Evolutionary conservation across 2,797 vertebrate species (phyloP).

Genomic region (Pelobates cultripes): DNA sequence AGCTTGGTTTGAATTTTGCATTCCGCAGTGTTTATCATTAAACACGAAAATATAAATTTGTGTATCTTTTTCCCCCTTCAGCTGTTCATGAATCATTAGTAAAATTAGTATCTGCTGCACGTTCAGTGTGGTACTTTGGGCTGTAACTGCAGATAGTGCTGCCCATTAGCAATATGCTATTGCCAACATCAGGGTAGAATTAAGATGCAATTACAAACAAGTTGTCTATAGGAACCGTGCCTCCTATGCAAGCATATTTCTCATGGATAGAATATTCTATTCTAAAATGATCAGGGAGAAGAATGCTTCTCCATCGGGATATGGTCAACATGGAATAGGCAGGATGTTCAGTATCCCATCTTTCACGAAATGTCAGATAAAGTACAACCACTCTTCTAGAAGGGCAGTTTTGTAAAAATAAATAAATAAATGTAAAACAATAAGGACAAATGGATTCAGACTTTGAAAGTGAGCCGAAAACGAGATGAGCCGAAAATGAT

Average conservation of each 20-base stretch:
- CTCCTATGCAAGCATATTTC: neutral
- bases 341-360: too few species aligned
- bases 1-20: neutral
- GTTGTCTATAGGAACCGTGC: neutral
- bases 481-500: too few species aligned
- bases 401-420: too few species aligned
- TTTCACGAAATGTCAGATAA: too few species aligned
- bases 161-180: constrained; percentile 8
- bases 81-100: constrained; percentile 3
- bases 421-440: too few species aligned
- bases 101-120: neutral
- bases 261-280: neutral
- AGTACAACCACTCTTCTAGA: too few species aligned
- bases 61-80: neutral
- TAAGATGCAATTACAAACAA: neutral
- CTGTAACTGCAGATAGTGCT: neutral
- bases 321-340: too few species aligned
- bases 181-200: neutral
- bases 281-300: neutral
- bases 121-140: neutral
- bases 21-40: neutral
- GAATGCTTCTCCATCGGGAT: too few species aligned
- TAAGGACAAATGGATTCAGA: too few species aligned
- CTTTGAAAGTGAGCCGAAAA: too few species aligned
- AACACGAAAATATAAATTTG: neutral